Base-by-base conservation (phyloP, 1,140 invertebrate species). In the Amyelois transitella region DNA sequence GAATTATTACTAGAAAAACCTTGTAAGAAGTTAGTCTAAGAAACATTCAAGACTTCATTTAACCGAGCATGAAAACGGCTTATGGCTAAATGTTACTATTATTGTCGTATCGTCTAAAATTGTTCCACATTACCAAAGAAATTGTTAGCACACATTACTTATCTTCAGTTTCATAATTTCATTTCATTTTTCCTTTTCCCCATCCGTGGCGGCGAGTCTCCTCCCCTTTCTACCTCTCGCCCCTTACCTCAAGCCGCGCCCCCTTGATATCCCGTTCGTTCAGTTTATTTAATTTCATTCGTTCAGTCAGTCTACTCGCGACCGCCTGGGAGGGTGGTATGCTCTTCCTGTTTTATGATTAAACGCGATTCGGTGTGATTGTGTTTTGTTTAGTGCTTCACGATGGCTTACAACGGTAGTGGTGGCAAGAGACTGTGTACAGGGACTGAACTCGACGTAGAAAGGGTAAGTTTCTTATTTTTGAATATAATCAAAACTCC, bases 351-450 rank as follows among this genome's bases (percentile, higher is more conserved):
- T 70, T 64, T 62, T 66, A 55, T 54, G 38, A 53, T 59, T 66
- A 85, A n/a, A 72, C 80, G 78, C 77, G 82, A 86, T 83, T 76
- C 75, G 76, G 78, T 85, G 86, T 86, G 83, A 79, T 86, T 84
- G 81, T 85, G 80, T 84, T 87, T 80, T 83, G 78, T 86, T 81
- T 84, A 80, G 78, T 86, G 75, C 75, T 87, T 67, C 77, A 89
- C 72, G 72, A 89, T 89, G 86, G 85, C 86, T 85, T 89, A 87
- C 80, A 89, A 88, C 84, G 86, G 86, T 71, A 86, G 81, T 87
- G 74, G 84, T 85, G 83, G 81, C 73, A 89, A 89, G 69, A 87
- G 85, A 87, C 78, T 89, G 67, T 88, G 87, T 69, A 78, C 84
- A 54, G 82, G 84, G 47, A 84, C 77, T 49, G 87, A 89, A 60